Base-by-base conservation (phyloP, 2,888 invertebrate species). In the Alsophila aescularia region DNA sequence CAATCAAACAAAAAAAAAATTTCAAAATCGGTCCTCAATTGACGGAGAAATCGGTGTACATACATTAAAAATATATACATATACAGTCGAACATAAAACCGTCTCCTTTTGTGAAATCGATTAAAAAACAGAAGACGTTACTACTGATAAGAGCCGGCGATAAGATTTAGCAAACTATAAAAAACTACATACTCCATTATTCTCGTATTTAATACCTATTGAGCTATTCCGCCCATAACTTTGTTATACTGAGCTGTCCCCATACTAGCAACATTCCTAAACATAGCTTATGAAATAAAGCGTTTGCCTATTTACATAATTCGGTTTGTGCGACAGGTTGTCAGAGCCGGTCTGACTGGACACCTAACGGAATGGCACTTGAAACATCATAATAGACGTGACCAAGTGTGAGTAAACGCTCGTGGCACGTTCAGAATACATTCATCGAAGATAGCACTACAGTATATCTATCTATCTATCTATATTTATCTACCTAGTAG, bases 281-380 rank as follows among this genome's bases (percentile, higher is more conserved):
- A 27, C 15, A 44, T 27, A 24, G 24, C 31, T 32, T 34, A 57
- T 49, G 34, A 44, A 34, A 42, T 51, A 31, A 57, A 56, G 29
- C 56, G 40, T 31, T 59, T 57, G 52, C 42, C 51, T 45, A 62
- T 60, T 49, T 61, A 51, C 27, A 52, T 57, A 51, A 55, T 56
- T 51, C 44, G 31, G 48, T 65, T 58, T 43, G 60, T 14, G 40
- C 49, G 44, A 44, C 58, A 50, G 52, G 56, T 59, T 35, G 53
- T 52, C 29, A 42, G 50, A 58, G 60, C 62, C 58, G 54, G 53
- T 62, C 45, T 16, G 53, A 55, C 60, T 52, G 48, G 56, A 52
- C 41, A 52, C 42, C 58, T 65, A 62, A 65, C 62, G 64, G 64
- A 60, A 34, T 52, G 34, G 12, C 50, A 44, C 50, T 55, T 18